phyloP scores from a whole-genome alignment of 2,797 vertebrate genomes.

The Diglossa cyanea region DNA sequence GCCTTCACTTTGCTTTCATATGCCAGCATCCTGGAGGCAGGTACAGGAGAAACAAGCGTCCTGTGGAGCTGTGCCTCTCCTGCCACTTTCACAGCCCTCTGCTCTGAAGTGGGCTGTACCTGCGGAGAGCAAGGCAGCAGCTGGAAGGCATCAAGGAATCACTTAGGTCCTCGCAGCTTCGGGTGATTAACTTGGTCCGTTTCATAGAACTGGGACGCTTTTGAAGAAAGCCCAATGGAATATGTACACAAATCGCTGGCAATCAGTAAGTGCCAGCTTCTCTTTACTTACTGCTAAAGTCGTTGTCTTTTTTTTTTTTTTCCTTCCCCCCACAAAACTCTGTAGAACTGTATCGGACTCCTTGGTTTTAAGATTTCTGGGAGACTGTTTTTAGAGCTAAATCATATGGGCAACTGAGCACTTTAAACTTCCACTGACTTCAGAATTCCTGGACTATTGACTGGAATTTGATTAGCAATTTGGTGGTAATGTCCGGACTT shows the following conservation, averaged over 20 bases:
- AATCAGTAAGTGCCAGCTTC: constrained; percentile 7
- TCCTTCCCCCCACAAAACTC: not conserved
- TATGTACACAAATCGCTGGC: not conserved
- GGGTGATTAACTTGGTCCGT: not conserved
- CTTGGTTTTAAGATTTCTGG: not conserved
- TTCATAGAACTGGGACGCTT: not conserved
- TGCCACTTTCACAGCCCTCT: not conserved
- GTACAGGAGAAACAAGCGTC: not conserved
- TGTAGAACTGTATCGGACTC: not conserved
- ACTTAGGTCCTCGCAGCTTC: not conserved
- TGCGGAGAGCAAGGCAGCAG: not conserved
- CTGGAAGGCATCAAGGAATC: not conserved
- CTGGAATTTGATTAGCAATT: not conserved
- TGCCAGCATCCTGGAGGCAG: not conserved
- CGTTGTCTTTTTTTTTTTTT: not conserved
- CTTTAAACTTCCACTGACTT: not conserved
- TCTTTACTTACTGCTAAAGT: not conserved
- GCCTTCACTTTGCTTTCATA: not conserved
- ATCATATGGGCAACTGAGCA: not conserved
- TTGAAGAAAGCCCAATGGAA: not conserved
- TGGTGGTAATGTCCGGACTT: not conserved
- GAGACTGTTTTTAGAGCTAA: not conserved
- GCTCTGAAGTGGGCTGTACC: not conserved
- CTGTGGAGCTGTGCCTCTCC: not conserved
- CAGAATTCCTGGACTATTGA: not conserved